A percentile compares a stretch with the other conserved stretches of the same genome.
Evolutionary conservation across 2,113 vertebrate genomes (phyloP).

Genomic region (Lycaon pictus): DNA sequence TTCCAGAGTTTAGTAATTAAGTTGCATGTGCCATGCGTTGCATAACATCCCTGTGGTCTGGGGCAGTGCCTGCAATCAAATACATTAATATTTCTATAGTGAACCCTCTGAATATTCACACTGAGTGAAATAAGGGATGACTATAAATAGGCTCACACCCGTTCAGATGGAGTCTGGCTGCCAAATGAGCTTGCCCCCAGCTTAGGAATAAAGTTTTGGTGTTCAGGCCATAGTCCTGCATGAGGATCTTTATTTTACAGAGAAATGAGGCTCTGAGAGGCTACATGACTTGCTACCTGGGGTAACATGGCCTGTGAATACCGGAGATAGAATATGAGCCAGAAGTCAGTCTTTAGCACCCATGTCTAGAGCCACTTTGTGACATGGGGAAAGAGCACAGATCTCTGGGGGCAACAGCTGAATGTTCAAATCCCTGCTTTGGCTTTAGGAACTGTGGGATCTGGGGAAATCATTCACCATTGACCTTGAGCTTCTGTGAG

Average conservation of each 20-base stretch:
- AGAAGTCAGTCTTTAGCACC: background rate
- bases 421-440: background rate
- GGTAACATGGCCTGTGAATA: background rate
- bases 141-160: background rate
- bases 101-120: constrained; percentile 44
- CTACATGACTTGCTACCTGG: background rate
- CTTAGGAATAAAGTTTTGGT: background rate
- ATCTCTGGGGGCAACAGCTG: background rate
- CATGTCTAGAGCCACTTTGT: background rate
- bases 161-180: background rate
- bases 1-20: background rate
- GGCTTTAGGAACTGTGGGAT: background rate
- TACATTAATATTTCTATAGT: background rate
- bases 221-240: background rate
- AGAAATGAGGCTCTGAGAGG: background rate
- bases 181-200: constrained; percentile 11
- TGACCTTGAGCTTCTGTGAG: background rate
- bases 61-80: background rate
- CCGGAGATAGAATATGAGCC: background rate
- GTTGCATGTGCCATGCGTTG: background rate
- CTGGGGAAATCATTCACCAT: background rate
- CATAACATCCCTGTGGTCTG: background rate
- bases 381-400: background rate
- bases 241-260: background rate
- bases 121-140: background rate